A percentile compares a stretch with the other conserved stretches of the same genome.
Conservation (phyloP, 2,888 invertebrate genomes). For the Tipula vernalis region DNA sequence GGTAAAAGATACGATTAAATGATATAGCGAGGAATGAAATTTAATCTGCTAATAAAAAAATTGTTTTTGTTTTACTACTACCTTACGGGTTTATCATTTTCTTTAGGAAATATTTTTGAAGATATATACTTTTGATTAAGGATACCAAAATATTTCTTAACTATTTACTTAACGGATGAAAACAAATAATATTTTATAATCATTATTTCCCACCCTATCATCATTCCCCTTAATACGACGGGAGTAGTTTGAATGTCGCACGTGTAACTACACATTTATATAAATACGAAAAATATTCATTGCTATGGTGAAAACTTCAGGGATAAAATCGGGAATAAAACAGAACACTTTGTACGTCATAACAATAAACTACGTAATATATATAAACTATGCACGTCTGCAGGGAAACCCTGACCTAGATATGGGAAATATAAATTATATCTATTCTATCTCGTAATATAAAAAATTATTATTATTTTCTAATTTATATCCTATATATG, state of each 20-base stretch:
- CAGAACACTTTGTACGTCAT: background rate
- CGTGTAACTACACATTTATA: background rate
- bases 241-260: background rate
- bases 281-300: background rate
- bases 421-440: background rate
- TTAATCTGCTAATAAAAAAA: background rate
- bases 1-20: background rate
- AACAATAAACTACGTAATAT: background rate
- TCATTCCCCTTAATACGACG: background rate
- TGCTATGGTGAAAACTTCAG: background rate
- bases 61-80: background rate
- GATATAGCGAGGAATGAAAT: background rate
- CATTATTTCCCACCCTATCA: background rate
- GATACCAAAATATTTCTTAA: background rate
- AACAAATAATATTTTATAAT: background rate
- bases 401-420: background rate
- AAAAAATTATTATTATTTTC: background rate
- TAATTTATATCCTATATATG: background rate
- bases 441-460: background rate
- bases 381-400: background rate
- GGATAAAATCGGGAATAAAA: background rate
- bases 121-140: background rate
- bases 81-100: background rate
- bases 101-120: background rate
- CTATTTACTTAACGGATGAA: background rate